These are phyloP conservation scores for Scomber scombrus DNA, from an alignment of 2,113 vertebrate species.

Conservation along the genomic window DNA sequence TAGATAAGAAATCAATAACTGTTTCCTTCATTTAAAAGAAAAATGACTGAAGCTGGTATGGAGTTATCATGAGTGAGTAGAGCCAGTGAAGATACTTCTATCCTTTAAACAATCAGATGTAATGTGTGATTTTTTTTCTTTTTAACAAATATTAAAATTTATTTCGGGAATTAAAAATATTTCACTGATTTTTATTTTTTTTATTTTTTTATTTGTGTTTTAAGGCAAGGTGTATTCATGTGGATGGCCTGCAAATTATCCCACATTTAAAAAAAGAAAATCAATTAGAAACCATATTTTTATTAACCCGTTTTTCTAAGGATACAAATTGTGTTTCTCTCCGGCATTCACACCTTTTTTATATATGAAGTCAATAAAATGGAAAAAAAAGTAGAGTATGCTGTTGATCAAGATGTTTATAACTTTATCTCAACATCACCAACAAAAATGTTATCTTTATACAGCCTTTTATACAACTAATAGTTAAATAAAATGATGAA, in stretches of 20 bases:
- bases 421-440: not conserved
- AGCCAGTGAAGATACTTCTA: slow-evolving; percentile 6
- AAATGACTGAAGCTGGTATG: slow-evolving; percentile 82
- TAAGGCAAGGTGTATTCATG: not conserved
- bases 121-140: not conserved
- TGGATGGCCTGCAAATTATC: not conserved
- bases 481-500: not conserved
- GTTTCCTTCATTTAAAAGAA: slow-evolving; percentile 92
- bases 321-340: too few relatives aligned
- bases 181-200: too few relatives aligned
- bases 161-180: not conserved
- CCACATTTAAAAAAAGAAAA: not conserved
- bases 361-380: not conserved
- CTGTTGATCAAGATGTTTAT: not conserved
- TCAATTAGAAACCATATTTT: too few relatives aligned
- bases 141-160: not conserved
- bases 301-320: too few relatives aligned
- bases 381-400: not conserved
- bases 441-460: not conserved
- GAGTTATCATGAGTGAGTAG: slow-evolving; percentile 60
- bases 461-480: not conserved
- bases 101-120: not conserved
- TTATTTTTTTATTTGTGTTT: not conserved
- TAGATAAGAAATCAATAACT: slow-evolving; percentile 95
- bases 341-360: too few relatives aligned